Evolutionary conservation across 1,140 invertebrate species (phyloP).

Genomic region (Lasioglossum albipes): DNA sequence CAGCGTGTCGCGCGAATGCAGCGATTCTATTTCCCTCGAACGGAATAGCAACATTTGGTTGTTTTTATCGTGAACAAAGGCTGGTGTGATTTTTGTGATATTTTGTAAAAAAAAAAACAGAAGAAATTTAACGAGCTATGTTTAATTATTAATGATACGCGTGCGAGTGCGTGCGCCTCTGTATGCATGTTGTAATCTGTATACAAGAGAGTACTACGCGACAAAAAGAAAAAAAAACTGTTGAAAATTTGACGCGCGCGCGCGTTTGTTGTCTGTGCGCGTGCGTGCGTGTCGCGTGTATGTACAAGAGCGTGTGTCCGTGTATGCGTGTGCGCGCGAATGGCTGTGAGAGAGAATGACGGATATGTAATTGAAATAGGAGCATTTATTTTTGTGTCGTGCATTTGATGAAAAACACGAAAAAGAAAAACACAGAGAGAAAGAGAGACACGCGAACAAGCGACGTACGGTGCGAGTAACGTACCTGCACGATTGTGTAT

Average conservation of each 20-base stretch:
- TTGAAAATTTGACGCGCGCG: no score
- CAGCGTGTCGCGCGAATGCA: not conserved
- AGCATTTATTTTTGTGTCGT: slow-evolving; percentile 80
- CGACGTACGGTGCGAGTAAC: slow-evolving; percentile 44
- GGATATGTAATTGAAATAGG: slow-evolving; percentile 64
- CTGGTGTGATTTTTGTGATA: slow-evolving; percentile 80
- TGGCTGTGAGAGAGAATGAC: slow-evolving; percentile 36
- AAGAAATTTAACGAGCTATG: slow-evolving; percentile 54
- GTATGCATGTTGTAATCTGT: not conserved
- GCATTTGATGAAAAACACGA: slow-evolving; percentile 74
- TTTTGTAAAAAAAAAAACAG: slow-evolving; percentile 74
- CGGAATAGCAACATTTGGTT: slow-evolving; percentile 35
- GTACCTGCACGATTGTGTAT: not conserved
- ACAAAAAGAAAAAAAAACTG: no score
- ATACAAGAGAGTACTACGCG: no score
- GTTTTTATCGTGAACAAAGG: slow-evolving; percentile 74
- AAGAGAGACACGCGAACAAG: slow-evolving; percentile 51
- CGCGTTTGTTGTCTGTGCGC: no score
- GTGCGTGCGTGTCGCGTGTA: not conserved
- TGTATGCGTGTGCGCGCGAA: not conserved
- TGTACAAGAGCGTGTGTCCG: not conserved
- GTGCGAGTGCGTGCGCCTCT: not conserved
- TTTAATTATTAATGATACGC: slow-evolving; percentile 57
- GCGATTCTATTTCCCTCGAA: slow-evolving; percentile 14
- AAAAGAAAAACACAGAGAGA: slow-evolving; percentile 47